Evolutionary conservation across 2,797 vertebrate species (phyloP), one percentile per base, ranked within the genome.

Genomic region (Girardinus metallicus): DNA sequence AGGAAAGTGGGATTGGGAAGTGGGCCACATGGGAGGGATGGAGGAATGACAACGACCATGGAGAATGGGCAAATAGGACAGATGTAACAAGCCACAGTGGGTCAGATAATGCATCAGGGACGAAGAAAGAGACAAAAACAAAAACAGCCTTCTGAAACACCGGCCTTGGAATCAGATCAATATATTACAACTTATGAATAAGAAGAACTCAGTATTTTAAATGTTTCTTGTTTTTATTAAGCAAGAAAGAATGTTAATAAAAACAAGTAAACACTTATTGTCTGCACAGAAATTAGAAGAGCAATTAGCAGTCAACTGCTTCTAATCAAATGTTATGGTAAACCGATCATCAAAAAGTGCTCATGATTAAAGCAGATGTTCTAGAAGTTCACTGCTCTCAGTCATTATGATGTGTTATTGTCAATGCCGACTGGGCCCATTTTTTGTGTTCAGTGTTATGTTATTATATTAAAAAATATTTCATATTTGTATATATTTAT

Each of bases 21-120:
- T 76, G 41, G 80, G 86, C 89, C 90, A 90, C 85, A 83, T 84
- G 64, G 88, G 78, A 81, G 53, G 78, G 86, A 88, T 85, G 47
- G 77, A 80, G 77, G 60, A 79, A 88, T 81, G 88, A 81, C 77
- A n/a, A 80, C 83, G 72, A 55, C 78, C 78, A 77, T 46, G 78
- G 34, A 66, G 75, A 7, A 44, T 47, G 49, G 83, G 72, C 81
- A 81, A 84, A 80, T 75, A 86, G 86, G 86, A 89, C 90, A 92
- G 90, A 92, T 94, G 91, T 89, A 91, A 75, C 73, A 78, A 91
- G 80, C 85, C 80, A 75, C 64, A 79, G 88, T 83, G 91, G 92
- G 92, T 95, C 93, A 93, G 85, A 92, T 92, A 89, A 90, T 83
- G 60, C 80, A 80, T 89, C 83, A 77, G 83, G 90, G 89, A 91